Percentiles rank a stretch among this genome's conserved stretches.
Conservation (phyloP, 2,113 vertebrate genomes). For the Bufo gargarizans region DNA sequence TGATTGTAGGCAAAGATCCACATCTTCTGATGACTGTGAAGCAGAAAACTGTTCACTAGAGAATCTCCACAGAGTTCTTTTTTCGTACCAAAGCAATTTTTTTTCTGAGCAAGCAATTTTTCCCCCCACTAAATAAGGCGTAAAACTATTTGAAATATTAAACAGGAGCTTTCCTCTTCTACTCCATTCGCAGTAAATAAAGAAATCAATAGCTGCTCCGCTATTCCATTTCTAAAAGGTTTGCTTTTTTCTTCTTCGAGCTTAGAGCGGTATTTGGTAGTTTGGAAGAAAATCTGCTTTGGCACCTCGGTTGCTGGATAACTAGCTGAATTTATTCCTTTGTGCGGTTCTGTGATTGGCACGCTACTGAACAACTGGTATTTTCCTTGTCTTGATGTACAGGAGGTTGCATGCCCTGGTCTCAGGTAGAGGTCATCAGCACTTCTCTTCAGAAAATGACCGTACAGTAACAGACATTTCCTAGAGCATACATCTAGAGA, state of each 20-base stretch:
- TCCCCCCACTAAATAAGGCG: neutral
- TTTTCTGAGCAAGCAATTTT: neutral
- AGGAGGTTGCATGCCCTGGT: conserved; percentile 7
- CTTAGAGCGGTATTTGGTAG: neutral
- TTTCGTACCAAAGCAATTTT: neutral
- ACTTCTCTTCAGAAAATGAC: neutral
- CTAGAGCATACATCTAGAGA: neutral
- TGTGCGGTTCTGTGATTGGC: conserved; percentile 31
- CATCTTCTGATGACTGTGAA: neutral
- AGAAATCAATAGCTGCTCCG: conserved; percentile 44
- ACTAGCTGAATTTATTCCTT: neutral
- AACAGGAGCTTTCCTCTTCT: conserved; percentile 27
- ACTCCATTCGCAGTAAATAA: conserved; percentile 34
- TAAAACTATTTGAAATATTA: conserved; percentile 41
- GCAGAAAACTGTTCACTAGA: conserved; percentile 4
- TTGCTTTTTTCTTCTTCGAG: neutral
- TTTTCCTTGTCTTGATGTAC: conserved; percentile 11
- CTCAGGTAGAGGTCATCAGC: neutral
- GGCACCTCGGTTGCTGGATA: neutral
- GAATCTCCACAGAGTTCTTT: conserved; percentile 18
- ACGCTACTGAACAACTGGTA: neutral
- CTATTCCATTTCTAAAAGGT: neutral
- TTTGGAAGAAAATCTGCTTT: neutral
- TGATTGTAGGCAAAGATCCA: conserved; percentile 6
- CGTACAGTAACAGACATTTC: neutral